Evolutionary conservation across 2,113 vertebrate species (phyloP).

Genomic region (Rhynchomys soricoides): DNA sequence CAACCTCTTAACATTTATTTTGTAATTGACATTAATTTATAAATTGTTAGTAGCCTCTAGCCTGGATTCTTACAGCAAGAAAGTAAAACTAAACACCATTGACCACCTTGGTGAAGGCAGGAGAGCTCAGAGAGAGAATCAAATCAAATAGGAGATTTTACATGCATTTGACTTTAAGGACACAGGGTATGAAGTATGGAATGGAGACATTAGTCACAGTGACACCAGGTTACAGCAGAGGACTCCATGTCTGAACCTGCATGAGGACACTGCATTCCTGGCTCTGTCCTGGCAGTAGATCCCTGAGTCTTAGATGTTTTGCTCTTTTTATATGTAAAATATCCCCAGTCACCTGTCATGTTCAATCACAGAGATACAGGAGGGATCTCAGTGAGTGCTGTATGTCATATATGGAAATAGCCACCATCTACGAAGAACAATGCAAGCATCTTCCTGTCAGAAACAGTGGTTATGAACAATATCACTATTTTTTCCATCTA

Average conservation of each 20-base stretch:
- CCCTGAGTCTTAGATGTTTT: not conserved
- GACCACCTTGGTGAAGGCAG: not conserved
- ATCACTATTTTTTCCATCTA: not conserved
- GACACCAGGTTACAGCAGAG: not conserved
- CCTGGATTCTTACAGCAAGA: not conserved
- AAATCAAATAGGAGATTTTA: not conserved
- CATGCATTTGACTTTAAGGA: not conserved
- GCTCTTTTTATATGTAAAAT: not conserved
- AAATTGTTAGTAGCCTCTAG: not conserved
- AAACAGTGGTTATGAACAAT: not conserved
- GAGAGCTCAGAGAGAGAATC: not conserved
- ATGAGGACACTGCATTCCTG: not conserved
- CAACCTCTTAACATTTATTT: not conserved
- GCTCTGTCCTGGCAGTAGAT: not conserved
- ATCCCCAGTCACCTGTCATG: not conserved
- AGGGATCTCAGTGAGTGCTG: not conserved
- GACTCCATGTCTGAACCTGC: not conserved
- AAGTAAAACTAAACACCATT: not conserved
- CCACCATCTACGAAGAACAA: not conserved
- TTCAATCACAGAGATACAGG: not conserved
- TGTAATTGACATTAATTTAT: not conserved
- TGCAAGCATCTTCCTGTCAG: not conserved
- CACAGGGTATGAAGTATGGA: not conserved
- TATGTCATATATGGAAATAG: not conserved
- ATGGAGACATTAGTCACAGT: not conserved